Evolutionary conservation across 2,113 vertebrate genomes (phyloP).

Genomic region (Haemorhous mexicanus): DNA sequence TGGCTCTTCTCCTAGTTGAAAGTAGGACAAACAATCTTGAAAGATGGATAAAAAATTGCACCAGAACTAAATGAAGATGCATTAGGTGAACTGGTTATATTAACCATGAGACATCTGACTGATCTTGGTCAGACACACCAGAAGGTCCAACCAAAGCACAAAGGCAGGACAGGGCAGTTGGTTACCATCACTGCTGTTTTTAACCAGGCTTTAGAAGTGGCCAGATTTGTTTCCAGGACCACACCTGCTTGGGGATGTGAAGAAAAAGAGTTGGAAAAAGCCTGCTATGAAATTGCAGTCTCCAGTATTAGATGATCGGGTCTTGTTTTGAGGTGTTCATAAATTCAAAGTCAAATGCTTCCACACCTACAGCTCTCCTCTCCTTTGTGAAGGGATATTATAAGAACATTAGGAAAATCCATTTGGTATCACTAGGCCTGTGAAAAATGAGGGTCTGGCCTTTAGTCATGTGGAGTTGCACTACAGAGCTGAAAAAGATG

Average conservation of each 20-base stretch:
- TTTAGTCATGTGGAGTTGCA: background rate
- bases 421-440: background rate
- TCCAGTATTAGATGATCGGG: background rate
- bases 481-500: background rate
- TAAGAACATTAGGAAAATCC: background rate
- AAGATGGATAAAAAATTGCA: background rate
- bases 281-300: background rate
- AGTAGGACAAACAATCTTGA: slow-evolving; percentile 28
- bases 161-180: background rate
- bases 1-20: slow-evolving; percentile 5
- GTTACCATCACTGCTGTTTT: background rate
- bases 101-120: slow-evolving; percentile 1
- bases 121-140: background rate
- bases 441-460: background rate
- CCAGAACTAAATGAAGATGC: background rate
- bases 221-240: background rate
- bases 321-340: background rate
- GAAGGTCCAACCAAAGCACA: background rate
- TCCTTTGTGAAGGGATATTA: background rate
- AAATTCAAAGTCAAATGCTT: background rate
- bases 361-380: background rate
- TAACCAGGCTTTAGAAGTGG: background rate
- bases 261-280: background rate
- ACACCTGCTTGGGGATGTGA: background rate
- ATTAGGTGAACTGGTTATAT: background rate